Evolutionary conservation across 2,113 vertebrate species (phyloP).

Genomic region (Brachyhypopomus occidentalis): DNA sequence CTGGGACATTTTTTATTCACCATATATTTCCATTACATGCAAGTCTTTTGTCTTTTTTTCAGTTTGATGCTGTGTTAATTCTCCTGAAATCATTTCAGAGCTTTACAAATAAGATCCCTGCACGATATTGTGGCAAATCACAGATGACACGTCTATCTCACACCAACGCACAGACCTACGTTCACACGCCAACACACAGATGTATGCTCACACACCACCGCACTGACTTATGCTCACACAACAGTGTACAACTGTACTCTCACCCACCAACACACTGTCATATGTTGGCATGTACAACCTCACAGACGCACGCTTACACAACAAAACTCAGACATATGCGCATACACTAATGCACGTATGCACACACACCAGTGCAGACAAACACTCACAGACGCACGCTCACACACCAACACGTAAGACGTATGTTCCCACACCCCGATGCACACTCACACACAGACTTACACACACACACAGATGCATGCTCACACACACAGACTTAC

Average conservation of each 20-base stretch:
- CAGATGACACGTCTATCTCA: background rate
- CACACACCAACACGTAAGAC: too few species aligned
- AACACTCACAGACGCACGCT: too few species aligned
- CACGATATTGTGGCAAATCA: background rate
- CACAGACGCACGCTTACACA: too few species aligned
- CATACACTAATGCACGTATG: too few species aligned
- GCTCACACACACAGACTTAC: too few species aligned
- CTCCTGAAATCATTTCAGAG: background rate
- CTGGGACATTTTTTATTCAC: background rate
- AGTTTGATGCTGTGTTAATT: background rate
- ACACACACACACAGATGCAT: too few species aligned
- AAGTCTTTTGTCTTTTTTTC: background rate
- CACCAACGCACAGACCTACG: background rate
- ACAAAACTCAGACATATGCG: too few species aligned
- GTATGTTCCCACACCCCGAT: background rate
- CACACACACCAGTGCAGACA: background rate
- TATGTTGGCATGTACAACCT: too few species aligned
- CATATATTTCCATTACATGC: background rate
- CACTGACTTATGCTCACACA: too few species aligned
- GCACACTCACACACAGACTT: background rate
- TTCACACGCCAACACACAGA: background rate
- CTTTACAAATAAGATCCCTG: background rate
- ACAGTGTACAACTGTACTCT: too few species aligned
- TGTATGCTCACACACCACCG: too few species aligned
- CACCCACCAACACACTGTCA: too few species aligned